Conservation (phyloP, 2,888 invertebrate species). For the Xestia ashworthii region DNA sequence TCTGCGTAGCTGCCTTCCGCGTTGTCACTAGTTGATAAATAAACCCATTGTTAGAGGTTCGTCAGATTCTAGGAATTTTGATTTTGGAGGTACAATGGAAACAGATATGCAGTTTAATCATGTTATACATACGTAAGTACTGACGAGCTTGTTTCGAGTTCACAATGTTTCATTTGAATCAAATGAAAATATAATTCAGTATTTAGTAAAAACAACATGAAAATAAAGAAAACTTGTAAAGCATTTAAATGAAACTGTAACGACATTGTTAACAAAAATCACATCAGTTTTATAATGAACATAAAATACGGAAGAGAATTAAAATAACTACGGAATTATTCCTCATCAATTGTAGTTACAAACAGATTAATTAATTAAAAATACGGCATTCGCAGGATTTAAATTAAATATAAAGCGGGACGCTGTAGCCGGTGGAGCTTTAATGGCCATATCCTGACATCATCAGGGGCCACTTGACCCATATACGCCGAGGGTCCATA, state of each 20-base stretch:
- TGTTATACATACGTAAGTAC: not conserved
- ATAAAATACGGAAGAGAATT: conserved; percentile 26
- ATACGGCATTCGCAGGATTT: conserved; percentile 37
- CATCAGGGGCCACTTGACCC: conserved; percentile 77
- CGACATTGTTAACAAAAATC: conserved; percentile 26
- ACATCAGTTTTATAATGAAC: conserved; percentile 23
- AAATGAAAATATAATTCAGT: not conserved
- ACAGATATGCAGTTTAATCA: not conserved
- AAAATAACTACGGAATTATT: conserved; percentile 34
- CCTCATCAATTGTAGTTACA: conserved; percentile 33
- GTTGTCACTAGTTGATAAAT: not conserved
- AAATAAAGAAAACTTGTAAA: not conserved
- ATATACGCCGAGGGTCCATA: conserved; percentile 74
- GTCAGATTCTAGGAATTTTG: conserved; percentile 1
- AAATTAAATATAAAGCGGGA: conserved; percentile 55
- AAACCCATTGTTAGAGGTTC: not conserved
- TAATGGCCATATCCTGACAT: conserved; percentile 72
- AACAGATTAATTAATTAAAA: conserved; percentile 55
- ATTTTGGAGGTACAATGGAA: not conserved
- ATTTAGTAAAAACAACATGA: not conserved
- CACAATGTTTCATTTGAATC: not conserved
- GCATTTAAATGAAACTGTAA: not conserved
- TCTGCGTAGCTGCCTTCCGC: not conserved
- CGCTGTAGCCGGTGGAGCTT: conserved; percentile 45
- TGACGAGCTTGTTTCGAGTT: not conserved